Percentiles rank a stretch among this genome's conserved stretches.
These are phyloP conservation scores for Peromyscus polionotus DNA, from an alignment of 2,113 vertebrate species.

Conservation along the genomic window DNA sequence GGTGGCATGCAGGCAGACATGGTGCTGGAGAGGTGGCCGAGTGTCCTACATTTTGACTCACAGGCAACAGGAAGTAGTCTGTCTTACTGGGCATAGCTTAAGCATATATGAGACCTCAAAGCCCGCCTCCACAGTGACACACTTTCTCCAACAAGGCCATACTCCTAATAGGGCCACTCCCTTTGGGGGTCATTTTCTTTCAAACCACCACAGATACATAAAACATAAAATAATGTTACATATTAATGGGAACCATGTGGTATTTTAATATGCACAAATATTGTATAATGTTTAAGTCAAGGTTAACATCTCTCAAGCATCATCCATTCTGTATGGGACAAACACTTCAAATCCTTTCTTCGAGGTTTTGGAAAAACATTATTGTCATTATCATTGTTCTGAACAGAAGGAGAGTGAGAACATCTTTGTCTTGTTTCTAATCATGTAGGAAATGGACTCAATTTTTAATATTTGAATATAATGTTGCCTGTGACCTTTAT, in stretches of 20 bases:
- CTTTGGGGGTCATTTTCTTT: no score
- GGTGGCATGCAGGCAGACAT: background rate
- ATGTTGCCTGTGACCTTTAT: background rate
- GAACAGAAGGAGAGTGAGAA: background rate
- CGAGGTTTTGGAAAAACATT: background rate
- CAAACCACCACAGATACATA: background rate
- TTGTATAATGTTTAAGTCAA: background rate
- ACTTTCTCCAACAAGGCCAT: no score
- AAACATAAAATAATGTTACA: background rate
- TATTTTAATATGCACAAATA: background rate
- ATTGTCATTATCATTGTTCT: background rate
- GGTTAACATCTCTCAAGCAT: background rate
- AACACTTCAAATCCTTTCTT: background rate
- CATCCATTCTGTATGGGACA: background rate
- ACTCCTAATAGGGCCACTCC: no score
- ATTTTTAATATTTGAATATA: background rate
- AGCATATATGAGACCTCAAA: no score
- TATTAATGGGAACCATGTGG: background rate
- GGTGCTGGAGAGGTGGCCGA: background rate
- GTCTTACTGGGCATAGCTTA: no score
- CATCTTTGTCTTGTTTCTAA: background rate
- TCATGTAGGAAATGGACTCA: background rate
- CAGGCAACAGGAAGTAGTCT: background rate
- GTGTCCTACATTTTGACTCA: background rate
- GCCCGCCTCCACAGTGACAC: no score